These are phyloP conservation scores for Anthoptus insignis DNA, from an alignment of 2,888 invertebrate genomes.

Conservation along the genomic window DNA sequence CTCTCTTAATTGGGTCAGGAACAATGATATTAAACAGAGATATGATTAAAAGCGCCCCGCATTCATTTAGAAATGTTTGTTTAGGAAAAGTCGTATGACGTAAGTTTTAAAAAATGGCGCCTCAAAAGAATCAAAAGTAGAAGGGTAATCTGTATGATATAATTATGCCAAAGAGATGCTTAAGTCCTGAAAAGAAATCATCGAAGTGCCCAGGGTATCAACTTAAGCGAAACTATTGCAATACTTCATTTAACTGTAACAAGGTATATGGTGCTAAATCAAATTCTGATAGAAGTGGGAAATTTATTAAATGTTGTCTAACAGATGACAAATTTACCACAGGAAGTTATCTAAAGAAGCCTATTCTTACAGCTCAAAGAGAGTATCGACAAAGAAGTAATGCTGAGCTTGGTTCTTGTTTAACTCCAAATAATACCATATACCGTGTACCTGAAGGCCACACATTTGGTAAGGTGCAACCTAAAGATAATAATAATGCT, in stretches of 20 bases:
- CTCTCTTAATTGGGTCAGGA: too few relatives aligned
- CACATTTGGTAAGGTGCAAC: slow-evolving; percentile 69
- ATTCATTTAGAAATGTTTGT: too few relatives aligned
- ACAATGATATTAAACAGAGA: too few relatives aligned
- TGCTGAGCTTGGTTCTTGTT: slow-evolving; percentile 58
- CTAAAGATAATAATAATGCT: slow-evolving; percentile 62
- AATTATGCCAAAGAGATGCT: slow-evolving; percentile 52
- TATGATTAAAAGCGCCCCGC: too few relatives aligned
- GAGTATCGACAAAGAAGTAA: slow-evolving; percentile 56
- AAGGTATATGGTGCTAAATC: slow-evolving; percentile 62
- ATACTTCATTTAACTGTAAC: slow-evolving; percentile 64
- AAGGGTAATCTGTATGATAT: slow-evolving; percentile 53
- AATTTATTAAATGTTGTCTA: slow-evolving; percentile 63
- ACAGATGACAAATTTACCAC: slow-evolving; percentile 52
- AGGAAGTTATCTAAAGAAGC: slow-evolving; percentile 60
- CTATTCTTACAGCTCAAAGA: slow-evolving; percentile 59
- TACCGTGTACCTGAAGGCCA: slow-evolving; percentile 66
- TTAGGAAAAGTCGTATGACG: too few relatives aligned
- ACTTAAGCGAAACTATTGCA: slow-evolving; percentile 55
- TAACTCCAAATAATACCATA: slow-evolving; percentile 73
- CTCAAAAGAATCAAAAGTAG: too few relatives aligned
- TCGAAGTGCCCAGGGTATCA: slow-evolving; percentile 50
- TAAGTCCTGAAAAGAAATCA: slow-evolving; percentile 14
- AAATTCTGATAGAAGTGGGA: slow-evolving; percentile 65
- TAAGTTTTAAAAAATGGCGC: too few relatives aligned